These are phyloP conservation scores for Ditylenchus dipsaci DNA, from an alignment of 1,140 invertebrate species.

Conservation along the genomic window DNA sequence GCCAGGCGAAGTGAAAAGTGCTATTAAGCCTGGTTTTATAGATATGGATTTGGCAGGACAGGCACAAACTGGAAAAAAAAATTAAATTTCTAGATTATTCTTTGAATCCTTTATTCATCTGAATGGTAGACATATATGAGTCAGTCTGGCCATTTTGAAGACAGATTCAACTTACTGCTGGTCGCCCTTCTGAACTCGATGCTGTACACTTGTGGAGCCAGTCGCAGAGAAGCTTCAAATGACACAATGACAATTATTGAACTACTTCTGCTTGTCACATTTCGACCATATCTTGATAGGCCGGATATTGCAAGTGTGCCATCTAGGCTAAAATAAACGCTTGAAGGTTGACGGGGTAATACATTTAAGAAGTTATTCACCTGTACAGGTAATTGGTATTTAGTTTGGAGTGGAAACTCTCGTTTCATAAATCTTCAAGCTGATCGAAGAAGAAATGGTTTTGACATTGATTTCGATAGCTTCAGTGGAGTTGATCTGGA, in stretches of 20 bases:
- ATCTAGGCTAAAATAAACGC: constrained; percentile 7
- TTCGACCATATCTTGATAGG: neutral
- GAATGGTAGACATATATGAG: too few relatives aligned
- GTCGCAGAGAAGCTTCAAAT: neutral
- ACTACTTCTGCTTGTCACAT: constrained; percentile 20
- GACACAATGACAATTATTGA: constrained; percentile 26
- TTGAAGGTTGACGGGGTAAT: neutral
- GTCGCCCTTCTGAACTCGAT: constrained; percentile 11
- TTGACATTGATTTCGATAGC: constrained; percentile 17
- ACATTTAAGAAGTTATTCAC: neutral
- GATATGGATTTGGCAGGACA: constrained; percentile 12
- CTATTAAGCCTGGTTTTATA: neutral
- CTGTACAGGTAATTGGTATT: neutral
- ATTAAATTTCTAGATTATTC: too few relatives aligned
- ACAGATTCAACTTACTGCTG: constrained; percentile 4
- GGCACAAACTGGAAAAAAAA: constrained; percentile 21
- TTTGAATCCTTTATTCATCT: too few relatives aligned
- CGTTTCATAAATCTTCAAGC: constrained; percentile 28
- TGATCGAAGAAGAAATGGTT: neutral
- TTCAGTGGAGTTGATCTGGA: constrained; percentile 22
- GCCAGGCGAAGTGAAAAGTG: constrained; percentile 23
- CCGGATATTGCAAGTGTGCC: neutral
- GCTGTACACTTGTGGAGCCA: neutral
- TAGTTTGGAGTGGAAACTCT: constrained; percentile 21
- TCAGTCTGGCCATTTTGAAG: too few relatives aligned